Percentiles rank a stretch among this genome's conserved stretches.
These are phyloP conservation scores for Tachysurus fulvidraco DNA, from an alignment of 2,113 vertebrate genomes.

Conservation along the genomic window DNA sequence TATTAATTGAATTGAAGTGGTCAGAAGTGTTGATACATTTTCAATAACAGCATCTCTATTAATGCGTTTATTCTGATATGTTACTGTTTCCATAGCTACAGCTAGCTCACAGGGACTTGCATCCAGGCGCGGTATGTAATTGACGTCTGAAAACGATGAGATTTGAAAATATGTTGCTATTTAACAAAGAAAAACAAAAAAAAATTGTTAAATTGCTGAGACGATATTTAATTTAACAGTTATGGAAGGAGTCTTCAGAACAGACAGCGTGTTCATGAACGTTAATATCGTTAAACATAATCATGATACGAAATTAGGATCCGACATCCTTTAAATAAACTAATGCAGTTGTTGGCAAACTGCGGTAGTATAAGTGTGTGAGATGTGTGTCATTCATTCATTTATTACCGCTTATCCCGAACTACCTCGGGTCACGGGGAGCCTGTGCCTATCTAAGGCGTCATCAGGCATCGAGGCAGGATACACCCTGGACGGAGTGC, in stretches of 20 bases:
- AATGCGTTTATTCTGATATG: neutral
- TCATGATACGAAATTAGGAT: neutral
- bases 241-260: neutral
- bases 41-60: neutral
- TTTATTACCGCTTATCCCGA: no score
- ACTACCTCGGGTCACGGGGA: no score
- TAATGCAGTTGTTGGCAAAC: neutral
- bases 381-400: no score
- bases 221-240: neutral
- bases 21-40: no score
- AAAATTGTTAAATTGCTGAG: no score
- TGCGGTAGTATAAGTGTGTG: no score
- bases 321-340: neutral
- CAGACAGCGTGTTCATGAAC: no score
- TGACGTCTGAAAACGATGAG: neutral
- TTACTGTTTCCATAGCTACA: neutral
- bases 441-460: no score
- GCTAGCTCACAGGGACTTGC: neutral
- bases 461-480: no score
- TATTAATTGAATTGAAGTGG: neutral
- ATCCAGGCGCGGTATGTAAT: neutral
- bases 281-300: no score
- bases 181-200: neutral
- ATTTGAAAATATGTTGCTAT: neutral
- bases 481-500: no score